These are phyloP conservation scores for Drosophila neotestacea DNA, from an alignment of 2,888 invertebrate species.

Conservation along the genomic window DNA sequence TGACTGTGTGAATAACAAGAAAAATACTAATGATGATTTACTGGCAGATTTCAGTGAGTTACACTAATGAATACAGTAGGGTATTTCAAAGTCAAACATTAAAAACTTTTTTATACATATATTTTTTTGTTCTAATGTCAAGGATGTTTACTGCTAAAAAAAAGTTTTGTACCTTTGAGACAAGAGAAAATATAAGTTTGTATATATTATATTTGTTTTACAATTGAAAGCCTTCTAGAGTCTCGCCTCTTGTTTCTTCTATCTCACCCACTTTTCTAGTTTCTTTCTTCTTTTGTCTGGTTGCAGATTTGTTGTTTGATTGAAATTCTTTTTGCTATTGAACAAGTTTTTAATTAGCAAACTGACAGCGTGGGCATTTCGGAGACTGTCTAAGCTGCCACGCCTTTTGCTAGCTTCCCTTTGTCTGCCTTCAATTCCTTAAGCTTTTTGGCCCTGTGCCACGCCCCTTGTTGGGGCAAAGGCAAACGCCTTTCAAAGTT, in stretches of 20 bases:
- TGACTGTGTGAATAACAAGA: too few relatives aligned
- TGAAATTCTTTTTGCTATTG: constrained; percentile 32
- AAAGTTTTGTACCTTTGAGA: constrained; percentile 29
- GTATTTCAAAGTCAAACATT: not conserved
- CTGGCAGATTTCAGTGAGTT: too few relatives aligned
- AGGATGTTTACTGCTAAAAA: constrained; percentile 12
- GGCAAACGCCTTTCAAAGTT: not conserved
- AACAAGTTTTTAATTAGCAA: constrained; percentile 55
- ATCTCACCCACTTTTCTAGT: not conserved
- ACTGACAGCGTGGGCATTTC: constrained; percentile 37
- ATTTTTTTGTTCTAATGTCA: constrained; percentile 13
- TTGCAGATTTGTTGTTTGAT: constrained; percentile 39
- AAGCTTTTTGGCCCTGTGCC: constrained; percentile 25
- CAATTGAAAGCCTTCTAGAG: constrained; percentile 29
- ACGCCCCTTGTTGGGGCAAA: constrained; percentile 4
- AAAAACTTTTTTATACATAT: not conserved
- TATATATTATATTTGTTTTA: constrained; percentile 23
- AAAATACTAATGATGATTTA: too few relatives aligned
- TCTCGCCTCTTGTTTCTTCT: constrained; percentile 1
- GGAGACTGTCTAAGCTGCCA: constrained; percentile 25
- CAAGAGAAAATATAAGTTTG: constrained; percentile 3
- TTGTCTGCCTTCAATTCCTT: constrained; percentile 33
- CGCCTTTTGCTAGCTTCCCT: constrained; percentile 25
- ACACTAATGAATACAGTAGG: too few relatives aligned
- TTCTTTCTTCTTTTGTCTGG: constrained; percentile 22